Base-by-base conservation (phyloP, 2,113 vertebrate species). In the Rhinopithecus roxellana region DNA sequence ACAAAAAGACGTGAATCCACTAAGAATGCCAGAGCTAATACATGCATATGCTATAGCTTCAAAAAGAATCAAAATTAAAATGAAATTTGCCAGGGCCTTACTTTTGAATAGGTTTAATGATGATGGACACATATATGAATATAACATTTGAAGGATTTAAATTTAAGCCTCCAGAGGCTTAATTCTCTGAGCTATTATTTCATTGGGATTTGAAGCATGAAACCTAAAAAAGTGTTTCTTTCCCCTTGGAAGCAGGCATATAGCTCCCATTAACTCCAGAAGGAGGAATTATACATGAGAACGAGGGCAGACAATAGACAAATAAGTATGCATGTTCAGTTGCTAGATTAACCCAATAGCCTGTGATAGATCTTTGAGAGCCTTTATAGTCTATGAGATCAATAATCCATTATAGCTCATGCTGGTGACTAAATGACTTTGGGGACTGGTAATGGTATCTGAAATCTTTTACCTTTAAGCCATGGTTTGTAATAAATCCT, bases 341-440 rank as follows among this genome's bases (percentile, higher is more conserved):
- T 2, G 5, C 87, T 89, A 92, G 81, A 80, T 96, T 96, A 97
- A 97, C 96, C 91, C 69, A 50, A 92, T 67, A 97, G 83, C 88
- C 90, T 88, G 6, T 92, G 96, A 96, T 94, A 95, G 96, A 95
- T 97, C 77, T 97, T 90, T 55, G 50, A 69, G 70, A 98, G 84
- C 64, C 90, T 97, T 95, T 92, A 97, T 88, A 94, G 93, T 95
- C 94, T 50, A 97, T 96, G 84, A 83, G 87, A 97, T 98, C 97
- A 97, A 97, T 97, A 97, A 96, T 97, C 96, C 96, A 97, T 98
- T 97, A 96, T 84, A 96, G 94, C 93, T 94, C 72, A 86, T 89
- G 94, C 61, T 94, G 57, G 88, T 95, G 92, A 96, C 92, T 95
- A 95, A 96, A 97, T 96, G 97, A 92, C 97, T 96, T 93, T 6